Evolutionary conservation across 2,888 invertebrate genomes (phyloP).

Genomic region (Tenodera sinensis): DNA sequence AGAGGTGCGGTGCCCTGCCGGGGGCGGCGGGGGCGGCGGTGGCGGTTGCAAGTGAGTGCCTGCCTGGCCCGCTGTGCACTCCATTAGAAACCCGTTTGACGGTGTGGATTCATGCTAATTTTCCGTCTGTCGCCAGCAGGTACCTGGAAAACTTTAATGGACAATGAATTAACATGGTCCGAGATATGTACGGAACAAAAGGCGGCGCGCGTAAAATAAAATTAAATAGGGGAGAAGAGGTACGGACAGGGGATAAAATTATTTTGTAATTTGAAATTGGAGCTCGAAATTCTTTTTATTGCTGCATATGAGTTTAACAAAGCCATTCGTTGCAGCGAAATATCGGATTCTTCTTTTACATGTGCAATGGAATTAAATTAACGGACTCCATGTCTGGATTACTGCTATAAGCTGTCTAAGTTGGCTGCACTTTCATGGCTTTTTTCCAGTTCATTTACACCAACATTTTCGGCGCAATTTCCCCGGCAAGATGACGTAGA

Average conservation of each 20-base stretch:
- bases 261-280: neutral
- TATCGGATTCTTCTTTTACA: neutral
- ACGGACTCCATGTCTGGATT: too few species aligned
- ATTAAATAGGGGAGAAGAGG: neutral
- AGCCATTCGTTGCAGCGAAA: neutral
- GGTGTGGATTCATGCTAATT: neutral
- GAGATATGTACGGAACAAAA: neutral
- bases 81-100: neutral
- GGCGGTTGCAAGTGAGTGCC: too few species aligned
- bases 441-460: too few species aligned
- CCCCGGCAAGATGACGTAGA: too few species aligned
- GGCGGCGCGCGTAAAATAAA: neutral
- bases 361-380: neutral
- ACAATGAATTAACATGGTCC: neutral
- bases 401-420: too few species aligned
- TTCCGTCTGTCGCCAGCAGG: neutral
- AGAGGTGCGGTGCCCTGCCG: too few species aligned
- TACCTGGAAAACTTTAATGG: conserved; percentile 10
- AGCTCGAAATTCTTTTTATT: neutral
- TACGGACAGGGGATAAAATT: too few species aligned
- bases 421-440: too few species aligned
- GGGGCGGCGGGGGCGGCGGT: too few species aligned
- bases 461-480: too few species aligned
- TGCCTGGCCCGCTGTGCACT: neutral
- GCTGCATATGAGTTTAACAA: neutral